Evolutionary conservation across 1,140 invertebrate genomes (phyloP).

Genomic region (Amphibalanus amphitrite): DNA sequence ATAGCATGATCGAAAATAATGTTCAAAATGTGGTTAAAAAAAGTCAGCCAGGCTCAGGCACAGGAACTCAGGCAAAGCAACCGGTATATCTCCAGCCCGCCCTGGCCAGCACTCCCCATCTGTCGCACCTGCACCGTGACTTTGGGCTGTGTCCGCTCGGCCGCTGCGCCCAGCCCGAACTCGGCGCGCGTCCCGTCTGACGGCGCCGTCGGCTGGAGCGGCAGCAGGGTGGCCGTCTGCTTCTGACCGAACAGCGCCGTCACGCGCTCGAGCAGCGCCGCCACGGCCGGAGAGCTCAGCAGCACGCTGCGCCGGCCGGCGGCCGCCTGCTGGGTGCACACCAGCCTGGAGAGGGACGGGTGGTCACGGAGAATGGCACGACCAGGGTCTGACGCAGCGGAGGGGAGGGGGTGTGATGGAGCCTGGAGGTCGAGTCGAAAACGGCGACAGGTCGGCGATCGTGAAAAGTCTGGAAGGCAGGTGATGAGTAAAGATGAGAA

Average conservation of each 20-base stretch:
- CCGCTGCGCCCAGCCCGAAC: background rate
- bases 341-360: background rate
- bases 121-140: background rate
- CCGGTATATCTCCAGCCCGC: too few species aligned
- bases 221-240: background rate
- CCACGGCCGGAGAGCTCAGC: background rate
- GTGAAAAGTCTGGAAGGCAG: too few species aligned
- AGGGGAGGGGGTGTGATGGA: too few species aligned
- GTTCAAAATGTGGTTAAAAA: too few species aligned
- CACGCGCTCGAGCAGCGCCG: background rate
- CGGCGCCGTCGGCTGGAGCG: background rate
- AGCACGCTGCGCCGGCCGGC: background rate
- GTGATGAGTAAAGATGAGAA: too few species aligned
- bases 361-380: too few species aligned
- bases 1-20: too few species aligned
- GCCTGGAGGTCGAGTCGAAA: too few species aligned
- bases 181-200: background rate
- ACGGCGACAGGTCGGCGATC: too few species aligned
- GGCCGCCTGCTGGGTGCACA: background rate
- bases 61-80: too few species aligned
- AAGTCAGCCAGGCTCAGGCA: too few species aligned
- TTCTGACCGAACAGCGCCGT: background rate
- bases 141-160: background rate
- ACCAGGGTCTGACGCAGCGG: too few species aligned
- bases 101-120: background rate